Evolutionary conservation across 2,888 invertebrate genomes (phyloP).

Genomic region (Cataglyphis albicans): DNA sequence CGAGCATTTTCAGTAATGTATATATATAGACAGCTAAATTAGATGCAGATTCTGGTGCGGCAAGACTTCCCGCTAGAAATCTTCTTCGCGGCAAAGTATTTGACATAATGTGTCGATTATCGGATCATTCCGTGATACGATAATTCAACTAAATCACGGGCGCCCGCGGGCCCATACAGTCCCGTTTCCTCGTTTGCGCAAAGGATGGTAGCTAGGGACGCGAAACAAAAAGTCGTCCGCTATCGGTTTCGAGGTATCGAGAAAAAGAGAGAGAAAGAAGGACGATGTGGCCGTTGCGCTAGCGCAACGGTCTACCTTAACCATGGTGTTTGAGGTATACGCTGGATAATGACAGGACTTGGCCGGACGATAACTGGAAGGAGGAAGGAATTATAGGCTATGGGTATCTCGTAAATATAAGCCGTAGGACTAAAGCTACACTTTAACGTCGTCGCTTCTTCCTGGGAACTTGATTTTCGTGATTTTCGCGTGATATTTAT

Average conservation of each 20-base stretch:
- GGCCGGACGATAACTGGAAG: constrained; percentile 64
- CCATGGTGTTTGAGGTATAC: constrained; percentile 56
- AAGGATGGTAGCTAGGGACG: constrained; percentile 40
- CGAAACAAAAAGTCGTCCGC: constrained; percentile 32
- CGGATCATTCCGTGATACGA: constrained; percentile 14
- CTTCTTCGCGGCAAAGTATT: not conserved
- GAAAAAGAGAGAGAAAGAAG: constrained; percentile 35
- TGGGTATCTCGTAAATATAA: constrained; percentile 56
- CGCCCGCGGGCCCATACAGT: not conserved
- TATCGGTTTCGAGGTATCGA: constrained; percentile 50
- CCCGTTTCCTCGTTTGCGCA: constrained; percentile 35
- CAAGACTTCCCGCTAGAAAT: not conserved
- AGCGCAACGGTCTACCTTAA: constrained; percentile 57
- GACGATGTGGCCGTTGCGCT: constrained; percentile 11
- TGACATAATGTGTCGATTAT: constrained; percentile 19
- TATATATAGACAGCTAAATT: not conserved
- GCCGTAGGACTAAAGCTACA: constrained; percentile 53
- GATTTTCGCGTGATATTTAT: constrained; percentile 46
- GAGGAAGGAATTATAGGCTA: constrained; percentile 64
- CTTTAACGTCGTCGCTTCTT: constrained; percentile 59
- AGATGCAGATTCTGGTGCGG: not conserved
- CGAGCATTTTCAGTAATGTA: not conserved
- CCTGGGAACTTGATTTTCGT: constrained; percentile 29
- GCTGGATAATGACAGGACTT: constrained; percentile 63
- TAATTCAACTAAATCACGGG: constrained; percentile 40